These are phyloP conservation scores for Formica exsecta DNA, from an alignment of 1,140 invertebrate species.

Conservation along the genomic window DNA sequence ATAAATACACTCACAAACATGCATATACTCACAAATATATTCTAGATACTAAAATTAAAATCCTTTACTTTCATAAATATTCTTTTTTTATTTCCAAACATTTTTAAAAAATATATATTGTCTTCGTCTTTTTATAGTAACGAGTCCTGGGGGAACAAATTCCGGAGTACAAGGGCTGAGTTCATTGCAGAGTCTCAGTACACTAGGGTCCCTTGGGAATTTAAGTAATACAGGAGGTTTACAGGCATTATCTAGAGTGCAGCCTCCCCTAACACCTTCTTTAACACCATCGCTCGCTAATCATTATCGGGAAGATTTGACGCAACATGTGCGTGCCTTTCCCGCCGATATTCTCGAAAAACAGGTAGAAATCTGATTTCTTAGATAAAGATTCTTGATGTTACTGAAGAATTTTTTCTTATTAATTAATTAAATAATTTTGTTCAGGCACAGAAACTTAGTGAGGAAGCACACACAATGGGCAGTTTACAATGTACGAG, in stretches of 20 bases:
- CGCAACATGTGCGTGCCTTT: constrained; percentile 96
- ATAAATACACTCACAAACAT: no score
- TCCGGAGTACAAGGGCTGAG: constrained; percentile 85
- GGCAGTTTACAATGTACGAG: constrained; percentile 96
- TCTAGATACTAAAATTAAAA: neutral
- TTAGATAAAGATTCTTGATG: neutral
- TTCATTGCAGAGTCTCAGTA: constrained; percentile 87
- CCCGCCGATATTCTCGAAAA: constrained; percentile 96
- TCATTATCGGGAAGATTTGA: constrained; percentile 96
- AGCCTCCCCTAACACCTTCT: constrained; percentile 88
- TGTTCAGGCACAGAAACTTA: constrained; percentile 92
- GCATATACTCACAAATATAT: neutral
- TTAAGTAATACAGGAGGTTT: constrained; percentile 86
- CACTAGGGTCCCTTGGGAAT: constrained; percentile 85
- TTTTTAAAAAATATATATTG: constrained; percentile 32
- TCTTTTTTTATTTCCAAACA: neutral
- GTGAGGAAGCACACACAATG: constrained; percentile 94
- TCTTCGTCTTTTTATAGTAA: constrained; percentile 78
- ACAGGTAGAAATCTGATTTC: constrained; percentile 89
- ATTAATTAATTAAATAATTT: constrained; percentile 17
- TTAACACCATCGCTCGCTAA: constrained; percentile 96
- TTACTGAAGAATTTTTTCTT: neutral
- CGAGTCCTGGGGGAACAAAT: constrained; percentile 85
- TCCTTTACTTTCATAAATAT: neutral
- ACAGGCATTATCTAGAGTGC: constrained; percentile 85